phyloP scores from a whole-genome alignment of 2,888 invertebrate genomes.

The Eilema sororculum region DNA sequence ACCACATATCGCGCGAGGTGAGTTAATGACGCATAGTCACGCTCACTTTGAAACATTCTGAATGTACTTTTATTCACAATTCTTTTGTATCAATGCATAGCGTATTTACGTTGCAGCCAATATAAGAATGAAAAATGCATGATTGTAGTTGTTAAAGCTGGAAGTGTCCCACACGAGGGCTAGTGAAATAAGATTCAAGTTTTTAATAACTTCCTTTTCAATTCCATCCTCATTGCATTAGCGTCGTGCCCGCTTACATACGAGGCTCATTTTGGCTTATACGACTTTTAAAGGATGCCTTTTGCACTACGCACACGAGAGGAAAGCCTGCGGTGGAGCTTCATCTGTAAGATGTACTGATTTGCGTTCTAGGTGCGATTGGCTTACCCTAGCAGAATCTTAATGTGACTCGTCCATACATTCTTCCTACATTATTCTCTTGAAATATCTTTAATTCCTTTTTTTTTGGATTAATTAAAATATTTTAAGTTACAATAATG shows the following conservation, averaged over 20 bases:
- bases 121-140: not conserved
- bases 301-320: too few species aligned
- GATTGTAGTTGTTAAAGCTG: not conserved
- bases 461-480: too few species aligned
- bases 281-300: too few species aligned
- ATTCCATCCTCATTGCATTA: not conserved
- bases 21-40: not conserved
- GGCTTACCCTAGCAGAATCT: too few species aligned
- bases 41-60: not conserved
- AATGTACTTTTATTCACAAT: not conserved
- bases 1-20: constrained; percentile 26
- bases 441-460: too few species aligned
- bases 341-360: too few species aligned
- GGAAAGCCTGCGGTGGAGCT: too few species aligned
- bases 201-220: not conserved
- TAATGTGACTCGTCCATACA: too few species aligned
- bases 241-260: not conserved
- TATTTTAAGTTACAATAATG: too few species aligned
- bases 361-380: too few species aligned
- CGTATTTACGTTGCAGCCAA: not conserved
- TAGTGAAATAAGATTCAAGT: not conserved
- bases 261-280: not conserved
- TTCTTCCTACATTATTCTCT: too few species aligned
- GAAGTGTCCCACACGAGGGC: not conserved
- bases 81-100: not conserved